phyloP scores from a whole-genome alignment of 2,888 invertebrate genomes.

The Stenichneumon culpator region DNA sequence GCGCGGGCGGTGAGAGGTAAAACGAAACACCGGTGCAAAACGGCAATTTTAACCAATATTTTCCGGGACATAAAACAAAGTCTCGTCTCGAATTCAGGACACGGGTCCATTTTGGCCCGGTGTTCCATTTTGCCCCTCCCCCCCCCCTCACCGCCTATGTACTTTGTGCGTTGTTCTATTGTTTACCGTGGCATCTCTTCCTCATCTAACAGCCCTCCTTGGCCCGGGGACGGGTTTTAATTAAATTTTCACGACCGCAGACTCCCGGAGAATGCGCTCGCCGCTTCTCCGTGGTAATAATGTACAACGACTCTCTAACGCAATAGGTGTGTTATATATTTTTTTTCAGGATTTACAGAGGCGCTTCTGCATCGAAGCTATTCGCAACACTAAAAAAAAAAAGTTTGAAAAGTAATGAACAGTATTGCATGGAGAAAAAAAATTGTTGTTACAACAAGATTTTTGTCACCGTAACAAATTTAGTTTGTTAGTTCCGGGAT shows the following conservation, averaged over 20 bases:
- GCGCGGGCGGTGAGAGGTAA: too few species aligned
- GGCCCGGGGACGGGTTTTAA: conserved; percentile 73
- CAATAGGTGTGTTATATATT: conserved; percentile 34
- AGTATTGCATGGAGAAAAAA: too few species aligned
- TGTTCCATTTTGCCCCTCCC: too few species aligned
- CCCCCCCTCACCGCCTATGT: not conserved
- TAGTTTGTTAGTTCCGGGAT: too few species aligned
- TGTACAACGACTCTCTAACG: conserved; percentile 53
- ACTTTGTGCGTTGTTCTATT: conserved; percentile 13
- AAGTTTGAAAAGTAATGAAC: too few species aligned
- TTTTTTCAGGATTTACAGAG: conserved; percentile 18
- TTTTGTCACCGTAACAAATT: too few species aligned
- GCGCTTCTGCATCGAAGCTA: not conserved
- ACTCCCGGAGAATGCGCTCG: conserved; percentile 63
- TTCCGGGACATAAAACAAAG: too few species aligned
- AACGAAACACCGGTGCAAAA: too few species aligned
- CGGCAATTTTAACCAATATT: too few species aligned
- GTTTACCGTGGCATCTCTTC: conserved; percentile 6
- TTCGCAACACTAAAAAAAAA: not conserved
- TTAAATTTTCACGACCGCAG: conserved; percentile 79
- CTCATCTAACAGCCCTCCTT: conserved; percentile 20
- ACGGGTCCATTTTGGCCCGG: too few species aligned
- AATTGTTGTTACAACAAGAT: too few species aligned
- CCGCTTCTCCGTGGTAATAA: conserved; percentile 54
- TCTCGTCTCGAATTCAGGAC: too few species aligned